Evolutionary conservation across 2,113 vertebrate genomes (phyloP), one percentile per base, ranked within the genome.

Genomic region (Onychostruthus taczanowskii): DNA sequence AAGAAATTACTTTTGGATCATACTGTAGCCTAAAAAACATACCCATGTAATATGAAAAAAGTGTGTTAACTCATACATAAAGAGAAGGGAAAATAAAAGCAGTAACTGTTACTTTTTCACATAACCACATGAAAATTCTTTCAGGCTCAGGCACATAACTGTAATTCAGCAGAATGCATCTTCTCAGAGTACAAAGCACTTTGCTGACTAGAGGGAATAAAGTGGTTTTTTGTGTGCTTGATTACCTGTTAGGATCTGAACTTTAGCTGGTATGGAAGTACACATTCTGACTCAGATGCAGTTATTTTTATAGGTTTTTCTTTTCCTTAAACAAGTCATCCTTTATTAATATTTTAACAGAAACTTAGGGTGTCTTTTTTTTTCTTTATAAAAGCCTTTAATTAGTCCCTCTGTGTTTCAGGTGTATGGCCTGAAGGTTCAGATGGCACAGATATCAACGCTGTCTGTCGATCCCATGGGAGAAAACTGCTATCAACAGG

Each of bases 351-450:
- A 55, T 63, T 93, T 62, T 66, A 80, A 70, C 27, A 90, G 59
- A 74, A 70, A 47, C 33, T 46, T 47, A n/a, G 44, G 19, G 55
- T 83, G 55, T 76, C 43, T 85, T 87, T 21, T 53, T 33, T 87
- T 81, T 90, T 44, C 41, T 4, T 53, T 63, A 49, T 62, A 49
- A 41, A 91, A 83, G 6, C 22, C 39, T 68, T 87, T 68, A 81
- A 95, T 90, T 69, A 76, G 35, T 87, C 14, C 33, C 62, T 95
- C 21, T 78, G 28, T 85, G 21, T 96, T 96, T 81, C 96, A 99
- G 99, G 99, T 56, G 98, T 99, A 91, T 99, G 99, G 99, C 99
- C 99, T 2, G 99, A 99, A 67, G 99, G 99, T 75, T 99, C 99
- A 3, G 99, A 99, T 16, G 99, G 99, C 78, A 99, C 99, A 2